Percentiles rank a stretch among this genome's conserved stretches.
Conservation (phyloP, 2,113 vertebrate genomes). For the Pleuronectes platessa region DNA sequence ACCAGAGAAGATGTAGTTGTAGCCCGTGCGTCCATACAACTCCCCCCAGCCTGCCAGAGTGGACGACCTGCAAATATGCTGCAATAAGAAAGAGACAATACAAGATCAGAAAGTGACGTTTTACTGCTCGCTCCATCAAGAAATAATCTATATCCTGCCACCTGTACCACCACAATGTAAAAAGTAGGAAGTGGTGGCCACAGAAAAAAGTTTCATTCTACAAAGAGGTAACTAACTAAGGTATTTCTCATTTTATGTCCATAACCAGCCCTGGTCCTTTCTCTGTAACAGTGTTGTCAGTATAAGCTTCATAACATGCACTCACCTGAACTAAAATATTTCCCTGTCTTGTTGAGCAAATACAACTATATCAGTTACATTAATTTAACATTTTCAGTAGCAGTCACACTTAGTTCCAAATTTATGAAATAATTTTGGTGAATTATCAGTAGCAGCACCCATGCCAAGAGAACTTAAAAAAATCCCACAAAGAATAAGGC, state of each 20-base stretch:
- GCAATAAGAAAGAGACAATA: conserved; percentile 17
- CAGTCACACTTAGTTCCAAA: no score
- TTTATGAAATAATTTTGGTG: no score
- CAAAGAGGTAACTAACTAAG: background rate
- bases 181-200: background rate
- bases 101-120: background rate
- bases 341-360: no score
- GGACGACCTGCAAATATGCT: conserved; percentile 98
- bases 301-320: background rate
- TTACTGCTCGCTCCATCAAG: background rate
- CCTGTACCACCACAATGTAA: background rate
- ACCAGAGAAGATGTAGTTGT: conserved; percentile 99
- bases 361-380: no score
- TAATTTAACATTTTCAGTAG: no score
- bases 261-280: background rate
- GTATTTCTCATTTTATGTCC: background rate
- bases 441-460: no score
- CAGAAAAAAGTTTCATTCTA: background rate
- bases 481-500: no score
- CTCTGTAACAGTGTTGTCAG: background rate
- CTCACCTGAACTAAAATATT: no score
- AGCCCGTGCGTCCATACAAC: conserved; percentile 95
- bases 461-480: no score
- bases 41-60: conserved; percentile 98
- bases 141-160: background rate